These are phyloP conservation scores for Leptopilina boulardi DNA, from an alignment of 1,140 invertebrate species.

Conservation along the genomic window DNA sequence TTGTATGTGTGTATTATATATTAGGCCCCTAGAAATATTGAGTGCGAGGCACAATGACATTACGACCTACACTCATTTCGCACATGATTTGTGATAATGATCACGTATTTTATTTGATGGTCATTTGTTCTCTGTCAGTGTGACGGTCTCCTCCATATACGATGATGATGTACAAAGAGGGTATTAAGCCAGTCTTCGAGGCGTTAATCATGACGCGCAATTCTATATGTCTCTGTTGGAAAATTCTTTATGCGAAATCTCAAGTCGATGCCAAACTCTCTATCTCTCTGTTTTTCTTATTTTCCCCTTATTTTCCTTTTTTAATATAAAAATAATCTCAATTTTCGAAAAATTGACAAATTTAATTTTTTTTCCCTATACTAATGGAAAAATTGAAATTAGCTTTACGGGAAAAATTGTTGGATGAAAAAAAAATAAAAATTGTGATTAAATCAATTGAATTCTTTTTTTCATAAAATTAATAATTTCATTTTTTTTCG, in stretches of 20 bases:
- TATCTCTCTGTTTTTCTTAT: neutral
- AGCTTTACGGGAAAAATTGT: too few relatives aligned
- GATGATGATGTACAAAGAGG: conserved; percentile 66
- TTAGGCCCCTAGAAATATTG: conserved; percentile 14
- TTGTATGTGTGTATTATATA: too few relatives aligned
- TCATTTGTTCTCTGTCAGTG: conserved; percentile 59
- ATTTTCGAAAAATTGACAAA: too few relatives aligned
- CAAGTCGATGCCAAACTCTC: neutral
- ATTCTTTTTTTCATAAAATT: too few relatives aligned
- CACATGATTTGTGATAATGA: conserved; percentile 65
- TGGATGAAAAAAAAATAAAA: too few relatives aligned
- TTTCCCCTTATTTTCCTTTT: neutral
- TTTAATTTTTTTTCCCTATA: too few relatives aligned
- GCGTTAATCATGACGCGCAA: conserved; percentile 62
- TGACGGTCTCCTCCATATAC: conserved; percentile 50
- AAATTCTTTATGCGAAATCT: neutral
- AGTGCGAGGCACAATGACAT: conserved; percentile 26
- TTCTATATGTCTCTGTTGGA: conserved; percentile 48
- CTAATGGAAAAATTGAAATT: too few relatives aligned
- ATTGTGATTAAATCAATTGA: too few relatives aligned
- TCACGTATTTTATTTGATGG: conserved; percentile 63
- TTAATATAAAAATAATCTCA: neutral
- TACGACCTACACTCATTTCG: conserved; percentile 50
- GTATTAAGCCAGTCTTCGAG: conserved; percentile 59
- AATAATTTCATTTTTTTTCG: too few relatives aligned